These are phyloP conservation scores for Carapus acus DNA, from an alignment of 2,797 vertebrate species.

Conservation along the genomic window DNA sequence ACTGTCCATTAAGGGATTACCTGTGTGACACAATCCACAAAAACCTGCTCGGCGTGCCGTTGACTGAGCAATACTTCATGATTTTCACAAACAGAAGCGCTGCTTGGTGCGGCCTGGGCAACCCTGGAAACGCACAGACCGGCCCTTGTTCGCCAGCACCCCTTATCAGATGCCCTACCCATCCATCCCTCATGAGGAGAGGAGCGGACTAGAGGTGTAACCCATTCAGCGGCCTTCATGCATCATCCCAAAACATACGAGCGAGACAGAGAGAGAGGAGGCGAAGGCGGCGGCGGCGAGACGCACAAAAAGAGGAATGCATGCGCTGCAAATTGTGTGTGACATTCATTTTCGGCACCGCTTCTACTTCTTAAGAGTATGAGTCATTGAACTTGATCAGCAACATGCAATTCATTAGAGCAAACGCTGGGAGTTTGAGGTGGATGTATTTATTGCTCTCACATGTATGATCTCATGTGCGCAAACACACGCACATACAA, in stretches of 20 bases:
- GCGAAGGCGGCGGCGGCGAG: neutral
- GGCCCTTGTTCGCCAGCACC: slow-evolving; percentile 32
- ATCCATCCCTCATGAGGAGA: slow-evolving; percentile 41
- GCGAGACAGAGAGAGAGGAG: neutral
- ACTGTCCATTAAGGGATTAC: slow-evolving; percentile 67
- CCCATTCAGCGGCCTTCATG: slow-evolving; percentile 29
- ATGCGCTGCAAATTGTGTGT: slow-evolving; percentile 22
- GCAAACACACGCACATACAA: slow-evolving; percentile 1
- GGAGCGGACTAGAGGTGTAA: slow-evolving; percentile 23
- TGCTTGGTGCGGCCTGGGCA: slow-evolving; percentile 22
- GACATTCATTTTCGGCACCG: slow-evolving; percentile 34
- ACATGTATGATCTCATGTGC: slow-evolving; percentile 46
- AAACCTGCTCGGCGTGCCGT: slow-evolving; percentile 35
- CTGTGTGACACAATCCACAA: slow-evolving; percentile 45
- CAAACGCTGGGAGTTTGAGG: slow-evolving; percentile 15
- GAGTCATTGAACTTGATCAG: slow-evolving; percentile 29
- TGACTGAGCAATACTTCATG: slow-evolving; percentile 37
- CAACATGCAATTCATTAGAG: slow-evolving; percentile 15
- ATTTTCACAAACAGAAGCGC: slow-evolving; percentile 30
- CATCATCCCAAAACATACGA: slow-evolving; percentile 26
- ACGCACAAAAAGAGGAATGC: slow-evolving; percentile 11
- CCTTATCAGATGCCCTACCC: slow-evolving; percentile 47
- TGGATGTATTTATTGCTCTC: slow-evolving; percentile 44
- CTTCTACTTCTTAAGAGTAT: slow-evolving; percentile 4
- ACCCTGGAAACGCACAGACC: slow-evolving; percentile 32